phyloP scores from a whole-genome alignment of 2,113 vertebrate species.

The Phyllopteryx taeniolatus region DNA sequence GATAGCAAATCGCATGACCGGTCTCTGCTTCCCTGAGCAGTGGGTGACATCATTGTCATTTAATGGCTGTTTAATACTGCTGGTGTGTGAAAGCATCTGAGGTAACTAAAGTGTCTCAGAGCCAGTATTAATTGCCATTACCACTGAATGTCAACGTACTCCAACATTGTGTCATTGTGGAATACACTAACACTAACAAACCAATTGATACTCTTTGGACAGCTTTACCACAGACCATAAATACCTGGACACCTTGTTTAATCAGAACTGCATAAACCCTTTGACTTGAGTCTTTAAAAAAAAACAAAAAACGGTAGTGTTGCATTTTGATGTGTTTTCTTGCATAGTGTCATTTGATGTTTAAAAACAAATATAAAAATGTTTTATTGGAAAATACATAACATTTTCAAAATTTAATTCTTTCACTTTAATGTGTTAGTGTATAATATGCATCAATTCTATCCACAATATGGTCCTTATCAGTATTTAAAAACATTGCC shows the following conservation, averaged over 20 bases:
- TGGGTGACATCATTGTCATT: conserved; percentile 5
- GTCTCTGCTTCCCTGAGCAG: not conserved
- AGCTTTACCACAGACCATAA: not conserved
- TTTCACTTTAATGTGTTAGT: not conserved
- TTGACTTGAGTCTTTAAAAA: too few relatives aligned
- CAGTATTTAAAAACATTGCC: not conserved
- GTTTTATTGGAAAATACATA: too few relatives aligned
- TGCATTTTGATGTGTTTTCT: too few relatives aligned
- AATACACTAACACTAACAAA: not conserved
- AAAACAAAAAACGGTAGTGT: too few relatives aligned
- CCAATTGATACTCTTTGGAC: not conserved
- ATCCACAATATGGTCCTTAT: not conserved
- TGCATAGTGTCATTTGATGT: too few relatives aligned
- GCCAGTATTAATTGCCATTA: not conserved
- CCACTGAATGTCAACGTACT: not conserved
- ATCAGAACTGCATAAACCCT: not conserved
- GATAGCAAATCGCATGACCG: not conserved
- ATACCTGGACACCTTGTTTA: not conserved
- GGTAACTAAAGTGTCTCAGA: not conserved
- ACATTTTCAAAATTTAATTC: too few relatives aligned
- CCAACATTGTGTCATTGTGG: not conserved
- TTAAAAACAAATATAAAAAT: too few relatives aligned
- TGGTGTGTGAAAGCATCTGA: not conserved
- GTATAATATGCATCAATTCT: not conserved
- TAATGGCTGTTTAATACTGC: not conserved